Evolutionary conservation across 1,140 invertebrate species (phyloP), one percentile per base, ranked within the genome.

Genomic region (Papilio xuthus): DNA sequence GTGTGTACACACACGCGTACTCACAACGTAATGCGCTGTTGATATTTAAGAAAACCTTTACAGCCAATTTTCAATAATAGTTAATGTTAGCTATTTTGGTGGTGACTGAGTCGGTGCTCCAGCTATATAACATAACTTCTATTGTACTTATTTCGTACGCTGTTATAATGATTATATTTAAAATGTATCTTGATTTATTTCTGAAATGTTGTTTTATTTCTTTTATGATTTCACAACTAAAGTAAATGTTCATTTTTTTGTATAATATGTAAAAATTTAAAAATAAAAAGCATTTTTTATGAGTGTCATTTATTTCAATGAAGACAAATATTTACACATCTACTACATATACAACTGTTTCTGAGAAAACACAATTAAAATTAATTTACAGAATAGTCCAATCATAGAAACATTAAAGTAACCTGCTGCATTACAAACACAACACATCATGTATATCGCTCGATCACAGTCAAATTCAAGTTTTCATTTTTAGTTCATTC

Each of bases 171-270:
- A 50, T 50, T 18, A 18, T 50, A 50, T 50, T 50, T 50, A n/a
- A n/a, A 18, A 50, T 18, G 6, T 50, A 50, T 50, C 15, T 50
- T 6, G 47, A 50, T 18, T n/a, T 50, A 18, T 50, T 18, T 50
- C 47, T 50, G 47, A 7, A 50, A n/a, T 50, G 15, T 50, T 50
- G 47, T 18, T n/a, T 50, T n/a, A 44, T n/a, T 50, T 50, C 47
- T 50, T 50, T 50, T 50, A 7, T 50, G 18, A 50, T n/a, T 18
- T 50, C 15, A 18, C 47, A 50, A 50, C 6, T n/a, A 12, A n/a
- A 70, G 7, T 70, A 32, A 37, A 15, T 70, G n/a, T 70, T 41
- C 28, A 18, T 9, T 70, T 70, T 70, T 70, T 18, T 70, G 32
- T 70, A 13, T 37, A 37, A 37, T 63, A 26, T 63, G 23, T 63